phyloP scores from a whole-genome alignment of 2,113 vertebrate genomes.

The Misgurnus anguillicaudatus region DNA sequence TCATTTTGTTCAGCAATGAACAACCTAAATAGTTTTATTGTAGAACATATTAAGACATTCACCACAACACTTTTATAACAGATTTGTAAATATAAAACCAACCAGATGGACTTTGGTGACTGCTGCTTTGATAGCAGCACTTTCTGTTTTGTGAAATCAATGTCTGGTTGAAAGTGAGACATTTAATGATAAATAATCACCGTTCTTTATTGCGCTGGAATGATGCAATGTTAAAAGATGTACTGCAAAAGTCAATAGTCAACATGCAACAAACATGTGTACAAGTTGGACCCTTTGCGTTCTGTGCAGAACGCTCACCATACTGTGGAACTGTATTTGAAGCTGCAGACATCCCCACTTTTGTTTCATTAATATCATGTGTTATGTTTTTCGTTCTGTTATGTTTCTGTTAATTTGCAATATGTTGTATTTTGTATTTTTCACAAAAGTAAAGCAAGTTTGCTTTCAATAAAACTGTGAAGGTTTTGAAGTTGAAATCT shows the following conservation, averaged over 20 bases:
- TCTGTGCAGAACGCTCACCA: neutral
- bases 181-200: constrained; percentile 7
- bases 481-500: constrained; percentile 61
- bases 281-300: constrained; percentile 9
- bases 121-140: neutral
- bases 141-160: neutral
- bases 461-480: constrained; percentile 76
- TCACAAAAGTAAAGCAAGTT: constrained; percentile 64
- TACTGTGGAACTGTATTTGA: constrained; percentile 54
- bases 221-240: constrained; percentile 37
- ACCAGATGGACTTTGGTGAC: neutral
- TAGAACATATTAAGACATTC: neutral
- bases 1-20: constrained; percentile 31
- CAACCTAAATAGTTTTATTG: constrained; percentile 20
- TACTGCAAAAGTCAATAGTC: constrained; percentile 7
- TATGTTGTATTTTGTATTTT: constrained; percentile 59
- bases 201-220: constrained; percentile 19
- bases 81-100: constrained; percentile 14
- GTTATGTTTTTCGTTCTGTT: constrained; percentile 36
- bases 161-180: neutral
- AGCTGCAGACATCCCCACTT: constrained; percentile 53
- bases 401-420: constrained; percentile 47
- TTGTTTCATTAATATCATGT: constrained; percentile 48
- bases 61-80: neutral
- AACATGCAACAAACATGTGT: constrained; percentile 15